Percentiles rank a stretch among this genome's conserved stretches.
Evolutionary conservation across 2,888 invertebrate species (phyloP).

Genomic region (Colostygia pectinataria): DNA sequence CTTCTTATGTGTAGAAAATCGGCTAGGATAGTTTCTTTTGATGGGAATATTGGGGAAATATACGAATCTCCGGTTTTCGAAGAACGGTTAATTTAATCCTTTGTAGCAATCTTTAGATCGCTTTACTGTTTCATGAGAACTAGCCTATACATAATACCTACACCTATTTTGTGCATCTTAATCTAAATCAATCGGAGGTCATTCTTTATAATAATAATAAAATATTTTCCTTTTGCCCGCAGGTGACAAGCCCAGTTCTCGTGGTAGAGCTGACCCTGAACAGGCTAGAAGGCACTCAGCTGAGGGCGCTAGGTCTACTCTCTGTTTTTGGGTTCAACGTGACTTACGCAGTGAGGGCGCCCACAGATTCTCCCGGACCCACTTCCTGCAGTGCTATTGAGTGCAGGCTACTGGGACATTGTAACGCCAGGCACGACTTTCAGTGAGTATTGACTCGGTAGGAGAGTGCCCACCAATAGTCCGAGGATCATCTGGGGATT

Average conservation of each 20-base stretch:
- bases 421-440: conserved; percentile 87
- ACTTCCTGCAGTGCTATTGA: conserved; percentile 90
- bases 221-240: conserved; percentile 23
- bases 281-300: conserved; percentile 90
- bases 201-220: no score
- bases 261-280: conserved; percentile 90
- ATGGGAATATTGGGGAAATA: no score
- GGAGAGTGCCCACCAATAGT: no score
- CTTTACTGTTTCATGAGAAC: background rate
- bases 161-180: no score
- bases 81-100: no score
- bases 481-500: no score
- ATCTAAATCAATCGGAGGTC: no score
- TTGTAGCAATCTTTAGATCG: no score
- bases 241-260: conserved; percentile 87
- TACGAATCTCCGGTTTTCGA: no score
- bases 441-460: conserved; percentile 84
- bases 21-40: background rate
- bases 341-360: conserved; percentile 89
- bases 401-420: conserved; percentile 94
- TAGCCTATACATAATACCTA: background rate
- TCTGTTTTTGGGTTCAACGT: conserved; percentile 96
- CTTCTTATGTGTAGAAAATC: background rate
- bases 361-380: conserved; percentile 71
- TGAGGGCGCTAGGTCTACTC: conserved; percentile 90